Evolutionary conservation across 2,888 invertebrate species (phyloP).

Genomic region (Drosophila demipolita): DNA sequence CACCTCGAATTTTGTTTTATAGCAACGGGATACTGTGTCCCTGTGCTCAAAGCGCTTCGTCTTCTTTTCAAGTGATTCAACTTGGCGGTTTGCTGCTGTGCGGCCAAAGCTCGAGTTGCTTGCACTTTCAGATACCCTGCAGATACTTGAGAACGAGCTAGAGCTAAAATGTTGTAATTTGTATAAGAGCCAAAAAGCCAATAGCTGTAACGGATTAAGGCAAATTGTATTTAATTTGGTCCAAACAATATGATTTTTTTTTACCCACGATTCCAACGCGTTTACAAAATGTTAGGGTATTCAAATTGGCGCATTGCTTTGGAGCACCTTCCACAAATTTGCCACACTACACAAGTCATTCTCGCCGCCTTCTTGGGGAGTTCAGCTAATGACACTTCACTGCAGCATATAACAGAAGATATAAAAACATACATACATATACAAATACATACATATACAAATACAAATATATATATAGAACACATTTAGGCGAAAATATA

Average conservation of each 20-base stretch:
- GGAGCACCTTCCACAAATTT: background rate
- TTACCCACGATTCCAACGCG: too few species aligned
- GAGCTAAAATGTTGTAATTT: background rate
- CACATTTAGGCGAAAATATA: too few species aligned
- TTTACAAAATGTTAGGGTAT: conserved; percentile 31
- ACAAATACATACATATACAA: too few species aligned
- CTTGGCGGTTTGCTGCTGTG: conserved; percentile 22
- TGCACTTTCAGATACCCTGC: conserved; percentile 33
- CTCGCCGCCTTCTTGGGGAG: conserved; percentile 21
- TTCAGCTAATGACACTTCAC: conserved; percentile 58
- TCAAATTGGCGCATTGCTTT: background rate
- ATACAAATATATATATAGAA: background rate
- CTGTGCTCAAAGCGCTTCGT: conserved; percentile 11
- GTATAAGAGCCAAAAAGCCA: background rate
- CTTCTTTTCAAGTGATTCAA: conserved; percentile 43
- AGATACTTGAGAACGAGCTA: background rate
- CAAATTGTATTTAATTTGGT: background rate
- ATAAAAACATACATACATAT: conserved; percentile 27
- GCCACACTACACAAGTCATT: conserved; percentile 12
- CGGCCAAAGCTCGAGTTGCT: background rate
- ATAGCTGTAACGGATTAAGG: background rate
- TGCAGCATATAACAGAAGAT: conserved; percentile 36
- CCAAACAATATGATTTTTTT: background rate
- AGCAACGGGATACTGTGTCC: conserved; percentile 23
- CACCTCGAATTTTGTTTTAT: conserved; percentile 32